These are phyloP conservation scores for Aphelinus atriplicis DNA, from an alignment of 1,140 invertebrate species.

Conservation along the genomic window DNA sequence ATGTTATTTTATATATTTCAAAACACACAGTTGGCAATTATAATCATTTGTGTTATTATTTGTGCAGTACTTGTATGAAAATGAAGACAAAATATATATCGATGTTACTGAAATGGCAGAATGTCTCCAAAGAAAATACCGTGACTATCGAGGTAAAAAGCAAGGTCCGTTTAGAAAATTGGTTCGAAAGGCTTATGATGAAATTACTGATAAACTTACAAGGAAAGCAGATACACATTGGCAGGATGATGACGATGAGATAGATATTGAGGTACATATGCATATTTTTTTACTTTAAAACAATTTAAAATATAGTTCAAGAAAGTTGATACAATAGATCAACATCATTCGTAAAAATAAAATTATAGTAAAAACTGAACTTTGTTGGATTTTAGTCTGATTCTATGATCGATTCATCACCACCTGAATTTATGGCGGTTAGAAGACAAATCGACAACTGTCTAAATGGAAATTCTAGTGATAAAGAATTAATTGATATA, in stretches of 20 bases:
- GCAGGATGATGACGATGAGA: conserved; percentile 70
- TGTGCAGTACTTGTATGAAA: conserved; percentile 77
- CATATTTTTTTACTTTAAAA: conserved; percentile 21
- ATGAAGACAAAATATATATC: conserved; percentile 76
- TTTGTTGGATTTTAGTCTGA: conserved; percentile 50
- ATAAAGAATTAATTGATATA: conserved; percentile 66
- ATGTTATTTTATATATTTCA: conserved; percentile 2
- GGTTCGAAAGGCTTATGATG: conserved; percentile 71
- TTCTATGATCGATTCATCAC: conserved; percentile 46
- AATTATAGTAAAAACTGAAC: too few relatives aligned
- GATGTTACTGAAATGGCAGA: conserved; percentile 80
- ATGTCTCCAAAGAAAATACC: conserved; percentile 74
- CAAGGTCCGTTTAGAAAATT: conserved; percentile 72
- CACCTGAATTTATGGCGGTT: conserved; percentile 52
- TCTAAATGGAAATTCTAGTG: conserved; percentile 62
- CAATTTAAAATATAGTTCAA: too few relatives aligned
- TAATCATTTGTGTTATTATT: conserved; percentile 16
- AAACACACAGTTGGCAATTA: conserved; percentile 7
- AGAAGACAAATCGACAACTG: conserved; percentile 44
- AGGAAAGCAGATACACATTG: conserved; percentile 48
- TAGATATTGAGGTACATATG: conserved; percentile 67
- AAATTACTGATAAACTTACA: conserved; percentile 61
- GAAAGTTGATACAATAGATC: too few relatives aligned
- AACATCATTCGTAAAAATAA: too few relatives aligned
- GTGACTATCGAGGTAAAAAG: conserved; percentile 77